These are phyloP conservation scores for Amblyteles armatorius DNA, from an alignment of 2,888 invertebrate species.

Conservation along the genomic window DNA sequence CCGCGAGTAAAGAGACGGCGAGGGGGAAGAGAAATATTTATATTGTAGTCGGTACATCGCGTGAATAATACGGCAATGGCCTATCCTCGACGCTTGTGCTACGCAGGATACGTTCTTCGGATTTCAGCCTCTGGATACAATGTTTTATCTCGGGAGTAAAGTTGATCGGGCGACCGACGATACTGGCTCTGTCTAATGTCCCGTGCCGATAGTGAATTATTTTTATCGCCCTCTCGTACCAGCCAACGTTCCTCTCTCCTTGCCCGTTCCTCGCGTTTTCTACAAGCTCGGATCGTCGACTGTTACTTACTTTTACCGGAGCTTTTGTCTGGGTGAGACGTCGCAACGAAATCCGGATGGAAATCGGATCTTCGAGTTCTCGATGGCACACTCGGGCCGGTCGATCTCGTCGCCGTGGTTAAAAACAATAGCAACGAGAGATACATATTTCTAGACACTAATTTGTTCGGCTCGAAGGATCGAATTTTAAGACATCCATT, in stretches of 20 bases:
- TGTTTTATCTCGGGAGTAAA: slow-evolving; percentile 29
- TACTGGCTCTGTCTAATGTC: slow-evolving; percentile 59
- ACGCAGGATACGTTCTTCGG: background rate
- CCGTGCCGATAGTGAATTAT: slow-evolving; percentile 59
- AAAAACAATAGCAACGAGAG: background rate
- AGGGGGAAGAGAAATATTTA: background rate
- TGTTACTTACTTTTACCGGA: slow-evolving; percentile 6
- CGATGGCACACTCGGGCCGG: slow-evolving; percentile 24
- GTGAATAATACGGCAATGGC: background rate
- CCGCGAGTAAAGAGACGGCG: background rate
- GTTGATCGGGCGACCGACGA: slow-evolving; percentile 59
- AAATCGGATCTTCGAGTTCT: slow-evolving; percentile 46
- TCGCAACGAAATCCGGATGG: slow-evolving; percentile 48
- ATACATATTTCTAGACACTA: background rate
- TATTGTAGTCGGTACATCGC: background rate
- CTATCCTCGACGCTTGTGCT: background rate
- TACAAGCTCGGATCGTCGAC: slow-evolving; percentile 9
- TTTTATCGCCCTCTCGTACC: slow-evolving; percentile 55
- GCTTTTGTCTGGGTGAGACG: slow-evolving; percentile 29
- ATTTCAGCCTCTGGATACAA: background rate
- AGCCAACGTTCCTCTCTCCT: slow-evolving; percentile 6
- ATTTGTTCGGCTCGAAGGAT: background rate
- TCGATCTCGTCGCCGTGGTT: slow-evolving; percentile 23
- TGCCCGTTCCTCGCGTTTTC: slow-evolving; percentile 7
- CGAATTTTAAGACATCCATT: too few species aligned